Conservation (phyloP, 2,797 vertebrate genomes). For the Acrocephalus scirpaceus region DNA sequence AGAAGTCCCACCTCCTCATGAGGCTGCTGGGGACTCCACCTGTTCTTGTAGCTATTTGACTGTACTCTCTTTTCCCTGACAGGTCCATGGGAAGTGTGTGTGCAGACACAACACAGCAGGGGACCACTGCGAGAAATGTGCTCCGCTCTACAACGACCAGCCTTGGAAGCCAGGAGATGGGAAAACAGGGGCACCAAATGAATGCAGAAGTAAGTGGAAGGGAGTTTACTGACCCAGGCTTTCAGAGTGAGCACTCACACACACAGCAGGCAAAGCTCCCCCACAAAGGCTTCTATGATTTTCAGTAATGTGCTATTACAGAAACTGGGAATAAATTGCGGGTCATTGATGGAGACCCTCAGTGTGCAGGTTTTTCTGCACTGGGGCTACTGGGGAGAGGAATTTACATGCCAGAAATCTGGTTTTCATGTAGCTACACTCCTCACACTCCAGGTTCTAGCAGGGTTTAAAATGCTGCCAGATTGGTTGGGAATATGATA, state of each 20-base stretch:
- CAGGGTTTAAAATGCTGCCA: not conserved
- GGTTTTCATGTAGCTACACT: not conserved
- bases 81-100: constrained; percentile 86
- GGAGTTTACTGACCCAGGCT: not conserved
- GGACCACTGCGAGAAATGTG: constrained; percentile 87
- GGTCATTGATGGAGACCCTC: not conserved
- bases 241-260: not conserved
- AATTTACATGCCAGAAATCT: not conserved
- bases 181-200: constrained; percentile 84
- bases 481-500: not conserved
- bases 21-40: not conserved
- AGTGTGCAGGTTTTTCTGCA: not conserved
- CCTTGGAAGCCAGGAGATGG: constrained; percentile 88
- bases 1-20: not conserved
- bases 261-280: not conserved
- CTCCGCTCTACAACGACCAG: constrained; percentile 83
- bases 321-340: not conserved
- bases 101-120: constrained; percentile 88
- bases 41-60: not conserved
- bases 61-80: not conserved
- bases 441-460: not conserved
- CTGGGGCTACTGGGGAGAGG: not conserved
- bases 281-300: not conserved
- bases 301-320: not conserved
- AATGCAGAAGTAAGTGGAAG: constrained; percentile 84